A percentile compares a stretch with the other conserved stretches of the same genome.
phyloP scores from a whole-genome alignment of 2,797 vertebrate species.

The Gymnoscopelus microlampas region DNA sequence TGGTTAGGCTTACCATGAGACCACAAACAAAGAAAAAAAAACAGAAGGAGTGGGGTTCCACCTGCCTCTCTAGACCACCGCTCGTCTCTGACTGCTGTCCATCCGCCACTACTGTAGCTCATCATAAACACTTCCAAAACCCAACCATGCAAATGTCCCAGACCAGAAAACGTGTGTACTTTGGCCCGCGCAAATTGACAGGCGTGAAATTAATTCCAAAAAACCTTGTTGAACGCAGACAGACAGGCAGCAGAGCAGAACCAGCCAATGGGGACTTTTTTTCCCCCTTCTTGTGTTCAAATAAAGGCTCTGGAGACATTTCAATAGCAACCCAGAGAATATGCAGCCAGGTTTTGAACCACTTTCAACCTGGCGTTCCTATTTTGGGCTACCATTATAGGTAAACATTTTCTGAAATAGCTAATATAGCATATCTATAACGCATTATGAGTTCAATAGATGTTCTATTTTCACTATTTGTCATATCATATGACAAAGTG shows the following conservation, averaged over 20 bases:
- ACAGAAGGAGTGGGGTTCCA: conserved; percentile 39
- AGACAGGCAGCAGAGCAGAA: conserved; percentile 9
- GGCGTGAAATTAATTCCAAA: conserved; percentile 58
- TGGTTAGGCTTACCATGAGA: conserved; percentile 3
- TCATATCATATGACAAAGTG: too few species aligned
- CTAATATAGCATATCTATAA: too few species aligned
- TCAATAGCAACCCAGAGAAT: background rate
- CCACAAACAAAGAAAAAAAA: conserved; percentile 36
- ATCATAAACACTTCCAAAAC: conserved; percentile 19
- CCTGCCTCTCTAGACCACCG: conserved; percentile 37
- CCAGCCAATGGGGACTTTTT: background rate
- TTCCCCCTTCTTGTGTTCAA: background rate
- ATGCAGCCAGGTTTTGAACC: too few species aligned
- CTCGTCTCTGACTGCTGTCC: conserved; percentile 32
- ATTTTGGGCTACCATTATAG: too few species aligned
- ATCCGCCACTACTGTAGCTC: conserved; percentile 33
- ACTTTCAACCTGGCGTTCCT: too few species aligned
- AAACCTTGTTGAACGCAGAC: conserved; percentile 23
- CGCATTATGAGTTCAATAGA: too few species aligned
- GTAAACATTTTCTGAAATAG: too few species aligned
- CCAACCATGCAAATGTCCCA: conserved; percentile 47
- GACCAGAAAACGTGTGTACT: conserved; percentile 37
- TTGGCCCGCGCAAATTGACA: conserved; percentile 49
- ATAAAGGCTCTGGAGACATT: background rate
- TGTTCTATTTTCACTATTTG: too few species aligned